phyloP scores from a whole-genome alignment of 2,113 vertebrate species.

The Melanocharis versteri region DNA sequence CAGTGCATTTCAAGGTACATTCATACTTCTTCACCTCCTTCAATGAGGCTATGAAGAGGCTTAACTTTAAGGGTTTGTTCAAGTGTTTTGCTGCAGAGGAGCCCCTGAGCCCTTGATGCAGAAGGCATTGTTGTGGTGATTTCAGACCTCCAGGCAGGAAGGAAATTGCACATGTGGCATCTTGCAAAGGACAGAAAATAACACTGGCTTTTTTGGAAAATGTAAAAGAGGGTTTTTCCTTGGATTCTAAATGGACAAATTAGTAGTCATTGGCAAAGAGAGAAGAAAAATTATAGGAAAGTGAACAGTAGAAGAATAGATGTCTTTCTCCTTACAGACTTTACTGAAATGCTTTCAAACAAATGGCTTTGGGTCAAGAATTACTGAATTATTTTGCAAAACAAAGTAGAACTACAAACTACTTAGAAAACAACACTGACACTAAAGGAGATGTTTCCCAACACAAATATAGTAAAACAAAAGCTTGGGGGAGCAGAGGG shows the following conservation, averaged over 20 bases:
- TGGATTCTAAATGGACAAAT: background rate
- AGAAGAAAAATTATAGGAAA: background rate
- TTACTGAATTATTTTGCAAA: conserved; percentile 22
- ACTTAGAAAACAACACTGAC: background rate
- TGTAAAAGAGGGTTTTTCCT: background rate
- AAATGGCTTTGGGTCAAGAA: background rate
- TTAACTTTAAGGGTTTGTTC: background rate
- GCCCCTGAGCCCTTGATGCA: background rate
- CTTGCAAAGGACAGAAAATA: background rate
- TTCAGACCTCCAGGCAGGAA: background rate
- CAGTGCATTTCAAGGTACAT: background rate
- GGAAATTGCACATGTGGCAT: background rate
- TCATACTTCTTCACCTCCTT: background rate
- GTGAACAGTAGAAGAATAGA: accelerated
- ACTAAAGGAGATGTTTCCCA: background rate
- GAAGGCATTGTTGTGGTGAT: conserved; percentile 16
- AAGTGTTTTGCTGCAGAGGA: conserved; percentile 14
- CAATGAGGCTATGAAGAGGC: background rate
- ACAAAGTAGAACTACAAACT: conserved; percentile 32
- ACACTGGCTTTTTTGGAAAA: background rate
- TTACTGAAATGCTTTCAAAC: background rate
- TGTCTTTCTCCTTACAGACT: background rate
- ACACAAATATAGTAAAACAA: background rate
- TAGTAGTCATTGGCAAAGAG: background rate
- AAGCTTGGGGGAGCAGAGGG: background rate